Conservation (phyloP, 2,888 invertebrate species). For the Chrysolina oricalcia region DNA sequence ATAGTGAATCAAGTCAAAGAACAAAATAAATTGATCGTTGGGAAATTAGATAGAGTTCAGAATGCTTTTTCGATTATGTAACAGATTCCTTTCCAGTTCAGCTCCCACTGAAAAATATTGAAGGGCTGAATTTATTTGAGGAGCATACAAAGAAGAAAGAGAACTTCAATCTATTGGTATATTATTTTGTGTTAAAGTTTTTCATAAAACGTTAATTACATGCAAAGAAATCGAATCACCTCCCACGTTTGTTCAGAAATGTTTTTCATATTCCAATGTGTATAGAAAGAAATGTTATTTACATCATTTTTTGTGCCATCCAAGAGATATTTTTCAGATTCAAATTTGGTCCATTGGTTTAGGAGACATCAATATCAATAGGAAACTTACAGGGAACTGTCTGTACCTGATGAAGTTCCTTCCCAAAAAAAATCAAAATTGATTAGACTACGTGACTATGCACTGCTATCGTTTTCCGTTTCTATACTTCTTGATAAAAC, state of each 20-base stretch:
- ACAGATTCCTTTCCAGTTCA: too few species aligned
- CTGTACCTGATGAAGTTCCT: too few species aligned
- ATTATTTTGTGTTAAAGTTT: slow-evolving; percentile 23
- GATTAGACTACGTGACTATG: too few species aligned
- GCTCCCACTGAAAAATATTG: slow-evolving; percentile 23
- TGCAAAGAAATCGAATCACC: slow-evolving; percentile 11
- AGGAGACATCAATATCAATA: background rate
- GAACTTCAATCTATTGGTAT: slow-evolving; percentile 21
- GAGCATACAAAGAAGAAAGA: slow-evolving; percentile 21
- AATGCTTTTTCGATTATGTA: slow-evolving; percentile 5
- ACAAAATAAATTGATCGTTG: slow-evolving; percentile 21
- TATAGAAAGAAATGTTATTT: background rate
- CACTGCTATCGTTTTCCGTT: too few species aligned
- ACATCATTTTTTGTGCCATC: slow-evolving; percentile 7
- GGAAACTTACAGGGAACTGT: too few species aligned
- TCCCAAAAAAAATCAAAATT: too few species aligned
- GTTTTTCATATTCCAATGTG: background rate
- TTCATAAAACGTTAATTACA: background rate
- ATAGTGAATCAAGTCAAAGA: slow-evolving; percentile 18
- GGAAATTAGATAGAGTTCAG: slow-evolving; percentile 23
- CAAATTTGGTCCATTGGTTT: background rate
- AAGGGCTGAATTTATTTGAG: slow-evolving; percentile 20
- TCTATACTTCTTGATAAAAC: too few species aligned
- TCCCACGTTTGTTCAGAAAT: slow-evolving; percentile 1
- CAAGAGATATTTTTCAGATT: background rate